Evolutionary conservation across 1,140 invertebrate species (phyloP).

Genomic region (Trichomalopsis sarcophagae): DNA sequence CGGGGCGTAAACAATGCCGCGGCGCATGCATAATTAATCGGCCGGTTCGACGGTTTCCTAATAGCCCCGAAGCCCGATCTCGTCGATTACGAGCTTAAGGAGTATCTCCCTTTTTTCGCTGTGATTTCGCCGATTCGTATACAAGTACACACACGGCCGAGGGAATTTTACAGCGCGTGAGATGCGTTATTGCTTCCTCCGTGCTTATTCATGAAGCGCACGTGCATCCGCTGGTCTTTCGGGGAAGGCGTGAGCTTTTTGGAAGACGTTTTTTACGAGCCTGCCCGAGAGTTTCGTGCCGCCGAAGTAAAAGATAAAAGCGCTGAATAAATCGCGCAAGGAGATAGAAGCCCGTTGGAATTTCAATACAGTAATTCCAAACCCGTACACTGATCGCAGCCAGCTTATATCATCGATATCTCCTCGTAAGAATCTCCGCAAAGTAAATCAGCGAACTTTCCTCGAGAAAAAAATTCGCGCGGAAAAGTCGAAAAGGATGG

Average conservation of each 20-base stretch:
- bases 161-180: not conserved
- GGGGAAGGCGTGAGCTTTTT: not conserved
- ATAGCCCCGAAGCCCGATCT: not conserved
- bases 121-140: not conserved
- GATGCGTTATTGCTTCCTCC: not conserved
- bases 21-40: constrained; percentile 41
- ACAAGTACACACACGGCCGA: not conserved
- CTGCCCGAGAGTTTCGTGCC: not conserved
- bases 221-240: not conserved
- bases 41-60: not conserved
- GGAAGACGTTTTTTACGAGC: not conserved
- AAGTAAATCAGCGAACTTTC: not conserved
- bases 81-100: not conserved
- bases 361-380: not conserved
- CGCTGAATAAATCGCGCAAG: too few species aligned
- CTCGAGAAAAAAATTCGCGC: not conserved
- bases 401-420: too few species aligned
- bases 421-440: too few species aligned
- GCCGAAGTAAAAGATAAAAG: not conserved
- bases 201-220: not conserved
- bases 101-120: not conserved
- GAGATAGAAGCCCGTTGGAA: not conserved
- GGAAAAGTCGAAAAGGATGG: constrained; percentile 8
- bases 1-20: constrained; percentile 41
- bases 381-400: too few species aligned